Percentiles rank a stretch among this genome's conserved stretches.
phyloP scores from a whole-genome alignment of 2,113 vertebrate genomes.

The Macaca fascicularis region DNA sequence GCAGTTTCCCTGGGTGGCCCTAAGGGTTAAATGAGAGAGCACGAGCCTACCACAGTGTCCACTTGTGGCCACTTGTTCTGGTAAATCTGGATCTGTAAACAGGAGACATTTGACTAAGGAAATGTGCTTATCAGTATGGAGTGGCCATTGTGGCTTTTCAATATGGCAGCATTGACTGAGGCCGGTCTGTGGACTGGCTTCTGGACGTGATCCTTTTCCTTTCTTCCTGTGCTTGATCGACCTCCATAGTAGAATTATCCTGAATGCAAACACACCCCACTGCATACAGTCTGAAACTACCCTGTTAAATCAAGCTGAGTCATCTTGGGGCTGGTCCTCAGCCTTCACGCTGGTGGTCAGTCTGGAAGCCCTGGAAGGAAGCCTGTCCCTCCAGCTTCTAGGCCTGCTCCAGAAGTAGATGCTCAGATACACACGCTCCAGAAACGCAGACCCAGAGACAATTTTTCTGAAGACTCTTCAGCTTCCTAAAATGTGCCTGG shows the following conservation, averaged over 20 bases:
- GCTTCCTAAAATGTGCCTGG: not conserved
- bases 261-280: not conserved
- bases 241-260: not conserved
- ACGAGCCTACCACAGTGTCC: not conserved
- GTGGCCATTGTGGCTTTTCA: not conserved
- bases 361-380: not conserved
- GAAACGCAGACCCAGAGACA: not conserved
- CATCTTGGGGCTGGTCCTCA: not conserved
- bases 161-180: not conserved
- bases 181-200: not conserved
- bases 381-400: no score
- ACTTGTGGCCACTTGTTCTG: accelerated
- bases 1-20: not conserved
- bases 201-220: not conserved
- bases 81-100: not conserved
- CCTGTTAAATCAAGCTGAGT: not conserved
- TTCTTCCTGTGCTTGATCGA: not conserved
- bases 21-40: not conserved
- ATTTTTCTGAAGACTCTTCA: not conserved
- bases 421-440: not conserved
- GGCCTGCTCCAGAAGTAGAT: not conserved
- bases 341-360: not conserved
- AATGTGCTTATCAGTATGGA: not conserved
- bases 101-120: not conserved
- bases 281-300: not conserved